phyloP scores from a whole-genome alignment of 1,140 invertebrate species.

The Drosophila nasuta region DNA sequence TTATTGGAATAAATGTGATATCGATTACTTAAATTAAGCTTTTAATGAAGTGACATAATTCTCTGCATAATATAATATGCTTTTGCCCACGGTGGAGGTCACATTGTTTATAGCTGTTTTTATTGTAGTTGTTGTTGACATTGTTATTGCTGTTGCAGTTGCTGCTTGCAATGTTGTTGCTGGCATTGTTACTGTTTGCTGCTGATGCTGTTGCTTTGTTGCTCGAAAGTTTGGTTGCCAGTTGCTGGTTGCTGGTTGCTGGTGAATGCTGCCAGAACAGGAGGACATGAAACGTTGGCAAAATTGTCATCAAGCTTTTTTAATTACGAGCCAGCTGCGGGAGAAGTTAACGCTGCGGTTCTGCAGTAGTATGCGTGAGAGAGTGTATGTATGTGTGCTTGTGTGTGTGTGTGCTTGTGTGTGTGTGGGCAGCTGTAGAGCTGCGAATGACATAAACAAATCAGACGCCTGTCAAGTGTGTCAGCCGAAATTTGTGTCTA shows the following conservation, averaged over 20 bases:
- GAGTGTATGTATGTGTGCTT: background rate
- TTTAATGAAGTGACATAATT: background rate
- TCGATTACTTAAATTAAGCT: slow-evolving; percentile 17
- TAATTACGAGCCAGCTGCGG: slow-evolving; percentile 66
- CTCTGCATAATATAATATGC: background rate
- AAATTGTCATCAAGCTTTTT: slow-evolving; percentile 83
- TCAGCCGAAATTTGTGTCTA: slow-evolving; percentile 52
- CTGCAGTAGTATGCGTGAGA: background rate
- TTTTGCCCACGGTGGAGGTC: slow-evolving; percentile 6
- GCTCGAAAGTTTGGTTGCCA: slow-evolving; percentile 61
- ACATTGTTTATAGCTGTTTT: slow-evolving; percentile 7
- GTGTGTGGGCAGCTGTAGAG: slow-evolving; percentile 75
- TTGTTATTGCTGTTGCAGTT: slow-evolving; percentile 1
- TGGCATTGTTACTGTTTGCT: slow-evolving; percentile 20
- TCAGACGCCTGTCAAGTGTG: slow-evolving; percentile 79
- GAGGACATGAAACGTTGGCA: slow-evolving; percentile 57
- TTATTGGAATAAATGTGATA: slow-evolving; percentile 9
- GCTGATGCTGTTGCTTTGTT: slow-evolving; percentile 26
- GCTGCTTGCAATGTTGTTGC: slow-evolving; percentile 18
- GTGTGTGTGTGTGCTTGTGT: slow-evolving; percentile 32
- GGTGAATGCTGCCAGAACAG: slow-evolving; percentile 34
- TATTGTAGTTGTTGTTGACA: background rate
- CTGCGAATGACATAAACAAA: slow-evolving; percentile 82
- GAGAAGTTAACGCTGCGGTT: slow-evolving; percentile 42
- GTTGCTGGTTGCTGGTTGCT: slow-evolving; percentile 30